Base-by-base conservation (phyloP, 2,888 invertebrate species). In the Romanomermis culicivorax region DNA sequence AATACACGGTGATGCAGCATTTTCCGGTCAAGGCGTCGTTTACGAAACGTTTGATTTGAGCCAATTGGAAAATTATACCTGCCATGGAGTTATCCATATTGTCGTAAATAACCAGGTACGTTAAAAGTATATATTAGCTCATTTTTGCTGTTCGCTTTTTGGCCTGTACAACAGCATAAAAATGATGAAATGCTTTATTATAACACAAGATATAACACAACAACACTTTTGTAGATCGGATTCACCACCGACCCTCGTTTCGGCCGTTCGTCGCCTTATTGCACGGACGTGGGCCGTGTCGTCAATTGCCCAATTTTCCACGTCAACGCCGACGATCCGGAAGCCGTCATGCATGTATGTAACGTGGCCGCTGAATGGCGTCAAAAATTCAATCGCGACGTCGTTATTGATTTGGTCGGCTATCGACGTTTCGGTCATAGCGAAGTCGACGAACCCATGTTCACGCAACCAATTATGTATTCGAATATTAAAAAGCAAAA, bases 401-500 rank as follows among this genome's bases (percentile, higher is more conserved):
- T 84, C 51, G 85, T 88, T 61, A 83, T 88, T 68, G 88, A 88
- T 72, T 77, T 88, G 64, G 83, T 84, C 59, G 78, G 80, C 56
- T 91, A 91, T 73, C 78, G 91, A 51, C 79, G 87, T 60, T 85
- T 85, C 71, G 91, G 91, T 0, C 91, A 93, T 77, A 93, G 93
- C 73, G 91, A 93, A 75, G 82, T 86, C 64, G 91, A 93, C 71
- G 89, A 93, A 70, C 91, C 91, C 1, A 88, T 87, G 86, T 91
- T 91, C 74, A 93, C 91, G 1, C 87, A 88, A 72, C 91, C 91
- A 1, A 79, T 89, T 54, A 91, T 93, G 91, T 93, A 93, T 77
- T 80, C 82, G 65, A 84, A 84, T 71, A 88, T 93, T 59, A 77
- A 78, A 61, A 79, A 82, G 56, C 84, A 81, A 27, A 80, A 80